These are phyloP conservation scores for Echinops telfairi DNA, from an alignment of 2,113 vertebrate genomes.

Conservation along the genomic window DNA sequence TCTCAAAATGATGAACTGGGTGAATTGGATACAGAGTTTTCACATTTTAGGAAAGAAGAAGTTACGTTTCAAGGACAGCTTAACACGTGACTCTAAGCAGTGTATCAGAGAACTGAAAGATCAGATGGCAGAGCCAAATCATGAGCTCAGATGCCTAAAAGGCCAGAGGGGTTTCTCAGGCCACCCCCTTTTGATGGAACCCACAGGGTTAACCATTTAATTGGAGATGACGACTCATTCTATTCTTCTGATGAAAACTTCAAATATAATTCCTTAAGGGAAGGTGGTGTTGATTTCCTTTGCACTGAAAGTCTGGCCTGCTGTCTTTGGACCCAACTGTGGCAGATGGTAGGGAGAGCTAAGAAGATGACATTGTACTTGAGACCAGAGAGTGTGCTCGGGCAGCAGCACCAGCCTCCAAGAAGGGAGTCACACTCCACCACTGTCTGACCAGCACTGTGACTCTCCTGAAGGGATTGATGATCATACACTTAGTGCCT, in stretches of 20 bases:
- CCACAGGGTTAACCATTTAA: constrained; percentile 97
- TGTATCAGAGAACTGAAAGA: too few species aligned
- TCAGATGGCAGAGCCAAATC: too few species aligned
- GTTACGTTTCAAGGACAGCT: too few species aligned
- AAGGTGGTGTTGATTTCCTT: constrained; percentile 84
- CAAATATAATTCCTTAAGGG: constrained; percentile 86
- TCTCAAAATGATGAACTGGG: too few species aligned
- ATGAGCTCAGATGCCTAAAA: constrained; percentile 94
- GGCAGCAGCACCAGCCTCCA: constrained; percentile 81
- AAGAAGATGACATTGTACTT: constrained; percentile 88
- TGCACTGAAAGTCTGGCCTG: constrained; percentile 84
- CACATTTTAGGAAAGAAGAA: too few species aligned
- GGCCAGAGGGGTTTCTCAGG: constrained; percentile 90
- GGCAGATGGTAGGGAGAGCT: constrained; percentile 93
- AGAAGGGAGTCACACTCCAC: constrained; percentile 91
- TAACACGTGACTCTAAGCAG: too few species aligned
- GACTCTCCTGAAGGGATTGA: constrained; percentile 81
- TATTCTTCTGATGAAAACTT: constrained; percentile 96
- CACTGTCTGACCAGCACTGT: constrained; percentile 92
- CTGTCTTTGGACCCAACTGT: constrained; percentile 89
- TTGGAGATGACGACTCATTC: constrained; percentile 91
- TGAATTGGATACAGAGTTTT: too few species aligned
- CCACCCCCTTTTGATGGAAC: constrained; percentile 95
- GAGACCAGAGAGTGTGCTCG: constrained; percentile 80
- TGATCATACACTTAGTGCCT: constrained; percentile 72